phyloP scores from a whole-genome alignment of 2,888 invertebrate species.

The Copidosoma aretas region DNA sequence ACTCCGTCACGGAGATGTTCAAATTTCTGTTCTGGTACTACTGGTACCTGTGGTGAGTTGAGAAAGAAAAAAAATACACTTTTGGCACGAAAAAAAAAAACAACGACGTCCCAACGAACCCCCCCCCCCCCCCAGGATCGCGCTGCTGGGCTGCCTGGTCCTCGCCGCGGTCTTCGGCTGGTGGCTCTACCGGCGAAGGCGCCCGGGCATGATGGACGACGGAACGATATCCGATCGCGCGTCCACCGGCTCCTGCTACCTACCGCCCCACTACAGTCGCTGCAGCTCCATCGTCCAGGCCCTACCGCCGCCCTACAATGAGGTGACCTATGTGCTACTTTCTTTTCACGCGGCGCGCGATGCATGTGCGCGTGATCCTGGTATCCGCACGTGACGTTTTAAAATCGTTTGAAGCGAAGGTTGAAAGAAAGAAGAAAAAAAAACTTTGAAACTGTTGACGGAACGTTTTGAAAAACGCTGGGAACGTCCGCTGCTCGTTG shows the following conservation, averaged over 20 bases:
- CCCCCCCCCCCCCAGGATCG: conserved; percentile 55
- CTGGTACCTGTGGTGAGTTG: conserved; percentile 70
- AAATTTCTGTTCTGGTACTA: conserved; percentile 73
- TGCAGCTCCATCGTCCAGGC: conserved; percentile 81
- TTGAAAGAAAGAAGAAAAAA: too few relatives aligned
- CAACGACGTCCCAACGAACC: too few relatives aligned
- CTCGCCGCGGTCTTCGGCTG: conserved; percentile 75
- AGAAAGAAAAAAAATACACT: too few relatives aligned
- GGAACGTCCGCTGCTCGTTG: too few relatives aligned
- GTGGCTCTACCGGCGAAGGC: conserved; percentile 69
- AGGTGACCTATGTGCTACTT: conserved; percentile 65
- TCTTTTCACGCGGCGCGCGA: too few relatives aligned
- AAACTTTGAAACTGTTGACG: too few relatives aligned
- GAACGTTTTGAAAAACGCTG: too few relatives aligned
- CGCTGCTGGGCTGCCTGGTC: conserved; percentile 72
- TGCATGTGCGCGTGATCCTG: too few relatives aligned
- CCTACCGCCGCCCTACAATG: conserved; percentile 81
- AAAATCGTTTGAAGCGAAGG: too few relatives aligned
- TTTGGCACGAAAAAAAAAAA: not conserved
- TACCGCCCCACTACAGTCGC: conserved; percentile 83
- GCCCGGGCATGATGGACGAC: conserved; percentile 63
- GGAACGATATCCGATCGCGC: conserved; percentile 75
- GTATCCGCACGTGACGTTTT: too few relatives aligned
- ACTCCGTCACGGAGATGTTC: conserved; percentile 67
- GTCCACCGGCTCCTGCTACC: conserved; percentile 81